phyloP scores from a whole-genome alignment of 2,888 invertebrate species.

The Palloptera scutellata region DNA sequence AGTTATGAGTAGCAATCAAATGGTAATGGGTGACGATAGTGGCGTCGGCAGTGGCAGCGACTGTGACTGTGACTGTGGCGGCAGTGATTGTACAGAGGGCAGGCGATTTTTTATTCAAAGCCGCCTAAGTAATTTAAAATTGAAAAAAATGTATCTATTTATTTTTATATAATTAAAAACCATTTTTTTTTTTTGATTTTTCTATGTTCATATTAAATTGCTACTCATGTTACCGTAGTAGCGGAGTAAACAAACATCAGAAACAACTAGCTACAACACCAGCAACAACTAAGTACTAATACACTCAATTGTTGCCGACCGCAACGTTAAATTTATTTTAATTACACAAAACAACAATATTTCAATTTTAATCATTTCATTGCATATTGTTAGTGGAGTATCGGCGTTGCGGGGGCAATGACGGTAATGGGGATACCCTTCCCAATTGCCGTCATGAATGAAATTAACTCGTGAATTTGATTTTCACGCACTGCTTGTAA shows the following conservation, averaged over 20 bases:
- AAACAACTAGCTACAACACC: background rate
- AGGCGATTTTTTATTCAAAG: too few species aligned
- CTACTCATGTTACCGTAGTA: conserved; percentile 3
- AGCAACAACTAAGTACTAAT: conserved; percentile 52
- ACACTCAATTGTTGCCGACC: conserved; percentile 42
- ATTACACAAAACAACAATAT: conserved; percentile 50
- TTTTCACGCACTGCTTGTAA: too few species aligned
- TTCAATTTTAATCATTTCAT: conserved; percentile 53
- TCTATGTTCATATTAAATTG: background rate
- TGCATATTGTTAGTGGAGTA: conserved; percentile 43
- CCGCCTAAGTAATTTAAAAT: background rate
- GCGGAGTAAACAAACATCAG: conserved; percentile 3
- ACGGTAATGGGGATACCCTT: too few species aligned
- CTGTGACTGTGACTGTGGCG: background rate
- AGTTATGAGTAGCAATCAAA: background rate
- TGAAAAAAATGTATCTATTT: background rate
- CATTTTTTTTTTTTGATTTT: background rate
- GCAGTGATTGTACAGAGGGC: too few species aligned
- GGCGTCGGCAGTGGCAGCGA: background rate
- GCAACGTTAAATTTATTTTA: conserved; percentile 54
- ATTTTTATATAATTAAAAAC: background rate
- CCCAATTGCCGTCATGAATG: too few species aligned
- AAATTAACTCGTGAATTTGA: too few species aligned
- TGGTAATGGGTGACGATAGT: too few species aligned
- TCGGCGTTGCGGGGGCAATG: too few species aligned